Conservation (phyloP, 1,140 invertebrate genomes). For the Forficula auricularia region DNA sequence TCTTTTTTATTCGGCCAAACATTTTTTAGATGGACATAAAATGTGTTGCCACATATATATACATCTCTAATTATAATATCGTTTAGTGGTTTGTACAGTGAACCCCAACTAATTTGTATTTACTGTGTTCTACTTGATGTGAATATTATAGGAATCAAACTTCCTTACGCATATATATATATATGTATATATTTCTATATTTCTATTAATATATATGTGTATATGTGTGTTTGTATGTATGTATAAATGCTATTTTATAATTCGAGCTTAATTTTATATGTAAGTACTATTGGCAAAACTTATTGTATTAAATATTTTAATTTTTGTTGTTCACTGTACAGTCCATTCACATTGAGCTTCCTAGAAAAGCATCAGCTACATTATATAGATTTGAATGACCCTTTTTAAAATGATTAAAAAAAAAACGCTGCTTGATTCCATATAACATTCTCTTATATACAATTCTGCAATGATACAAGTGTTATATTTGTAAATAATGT, state of each 20-base stretch:
- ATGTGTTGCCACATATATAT: not conserved
- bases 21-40: not conserved
- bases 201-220: too few relatives aligned
- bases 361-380: not conserved
- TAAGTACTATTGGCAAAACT: not conserved
- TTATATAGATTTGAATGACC: not conserved
- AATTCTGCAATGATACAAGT: too few relatives aligned
- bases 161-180: not conserved
- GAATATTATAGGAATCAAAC: conserved; percentile 4
- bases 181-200: too few relatives aligned
- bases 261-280: not conserved
- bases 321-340: not conserved
- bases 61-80: not conserved
- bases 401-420: too few relatives aligned
- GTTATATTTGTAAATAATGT: too few relatives aligned
- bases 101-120: conserved; percentile 5
- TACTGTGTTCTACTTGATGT: not conserved
- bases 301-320: not conserved
- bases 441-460: too few relatives aligned
- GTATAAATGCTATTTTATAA: not conserved
- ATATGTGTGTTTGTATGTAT: not conserved
- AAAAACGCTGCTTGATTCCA: too few relatives aligned
- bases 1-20: not conserved
- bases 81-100: not conserved
- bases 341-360: not conserved